These are phyloP conservation scores for Heliocidaris tuberculata DNA, from an alignment of 35 echinoderm and acorn worm genomes.

Conservation along the genomic window DNA sequence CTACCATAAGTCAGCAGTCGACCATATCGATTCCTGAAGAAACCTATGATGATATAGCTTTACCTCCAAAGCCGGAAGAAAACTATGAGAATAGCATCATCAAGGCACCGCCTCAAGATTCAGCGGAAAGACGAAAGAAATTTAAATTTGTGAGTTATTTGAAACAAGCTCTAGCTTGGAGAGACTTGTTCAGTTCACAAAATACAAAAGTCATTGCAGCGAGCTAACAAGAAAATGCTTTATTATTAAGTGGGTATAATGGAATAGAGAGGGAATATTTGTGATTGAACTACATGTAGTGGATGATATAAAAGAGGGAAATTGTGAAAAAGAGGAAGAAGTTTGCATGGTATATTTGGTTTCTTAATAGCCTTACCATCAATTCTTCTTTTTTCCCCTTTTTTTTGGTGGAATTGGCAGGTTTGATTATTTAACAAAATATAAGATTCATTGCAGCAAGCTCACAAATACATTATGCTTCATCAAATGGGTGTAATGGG, in stretches of 20 bases:
- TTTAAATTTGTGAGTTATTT: conserved; percentile 1
- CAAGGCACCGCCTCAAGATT: background rate
- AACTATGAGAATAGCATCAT: background rate
- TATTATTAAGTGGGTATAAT: too few relatives aligned
- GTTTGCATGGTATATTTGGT: too few relatives aligned
- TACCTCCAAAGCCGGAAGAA: background rate
- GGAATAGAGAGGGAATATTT: too few relatives aligned
- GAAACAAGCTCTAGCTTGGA: background rate
- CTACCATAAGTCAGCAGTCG: background rate
- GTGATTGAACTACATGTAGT: too few relatives aligned
- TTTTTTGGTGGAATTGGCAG: too few relatives aligned
- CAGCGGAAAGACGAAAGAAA: background rate
- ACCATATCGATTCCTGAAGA: background rate
- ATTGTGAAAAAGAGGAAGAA: too few relatives aligned
- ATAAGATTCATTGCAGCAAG: background rate
- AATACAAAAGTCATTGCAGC: background rate
- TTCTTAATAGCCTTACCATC: too few relatives aligned
- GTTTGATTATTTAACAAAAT: too few relatives aligned
- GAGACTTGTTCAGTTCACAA: background rate
- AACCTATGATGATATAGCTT: background rate
- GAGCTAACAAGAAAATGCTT: too few relatives aligned
- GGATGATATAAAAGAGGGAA: too few relatives aligned
- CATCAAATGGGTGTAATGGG: background rate
- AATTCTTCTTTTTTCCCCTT: too few relatives aligned
- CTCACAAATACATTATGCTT: background rate